Evolutionary conservation across 2,113 vertebrate species (phyloP), one percentile per base, ranked within the genome.

Genomic region (Gobio gobio): DNA sequence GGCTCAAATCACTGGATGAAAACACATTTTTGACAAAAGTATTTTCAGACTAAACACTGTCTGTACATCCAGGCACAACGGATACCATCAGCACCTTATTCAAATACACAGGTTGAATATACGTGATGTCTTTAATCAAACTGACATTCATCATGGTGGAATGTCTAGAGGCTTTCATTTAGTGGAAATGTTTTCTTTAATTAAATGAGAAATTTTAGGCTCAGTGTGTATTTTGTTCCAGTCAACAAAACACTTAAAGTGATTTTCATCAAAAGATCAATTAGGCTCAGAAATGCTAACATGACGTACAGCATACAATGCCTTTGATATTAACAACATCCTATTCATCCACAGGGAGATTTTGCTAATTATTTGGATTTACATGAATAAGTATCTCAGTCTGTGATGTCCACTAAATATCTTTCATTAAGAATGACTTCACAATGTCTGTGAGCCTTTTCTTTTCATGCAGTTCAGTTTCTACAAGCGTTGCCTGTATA

Each of bases 101-200:
- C 24, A 36, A 85, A 74, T 58, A 78, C 45, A 63, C 47, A 10
- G 66, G 26, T 73, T 59, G 33, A 83, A 10, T 72, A 79, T 76
- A 51, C 49, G 43, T 64, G 40, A 82, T 10, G 13, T 66, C 58
- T 83, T 68, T 79, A 45, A 58, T 66, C 40, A 43, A 56, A 45
- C n/a, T 59, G 68, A 22, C 29, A 45, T 68, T 83, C 5, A 70
- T 80, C 40, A 5, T 22, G 59, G 26, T 68, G 54, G 73, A 76
- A 59, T 80, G 16, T 43, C 29, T 47, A 20, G 8, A 18, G 77
- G 36, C 77, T 78, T 61, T 59, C 33, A 61, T 61, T 78, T 14
- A 61, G 22, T 43, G 5, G 22, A 29, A 51, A 68, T 36, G 45
- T 82, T 82, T 82, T 82, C 45, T 51, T 82, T 51, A 54, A 82